Evolutionary conservation across 2,113 vertebrate species (phyloP), one percentile per base, ranked within the genome.

Genomic region (Pantherophis guttatus): DNA sequence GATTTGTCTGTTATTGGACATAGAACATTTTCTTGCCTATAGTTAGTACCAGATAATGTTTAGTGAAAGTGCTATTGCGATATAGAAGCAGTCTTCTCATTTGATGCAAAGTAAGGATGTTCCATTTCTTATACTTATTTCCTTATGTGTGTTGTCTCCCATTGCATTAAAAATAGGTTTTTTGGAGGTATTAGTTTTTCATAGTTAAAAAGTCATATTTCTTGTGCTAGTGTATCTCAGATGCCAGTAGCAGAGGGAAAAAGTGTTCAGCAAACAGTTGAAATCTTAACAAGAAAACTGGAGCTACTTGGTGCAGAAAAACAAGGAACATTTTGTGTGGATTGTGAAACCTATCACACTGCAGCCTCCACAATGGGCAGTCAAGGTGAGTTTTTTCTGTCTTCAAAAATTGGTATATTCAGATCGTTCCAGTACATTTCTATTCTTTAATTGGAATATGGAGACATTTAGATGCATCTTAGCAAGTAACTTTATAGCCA

Each of bases 301-400:
- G 99, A 99, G 95, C 97, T 98, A 95, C 98, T 99, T 52, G 98
- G 99, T 5, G 99, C 99, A 5, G 98, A 99, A 94, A 99, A 99
- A 93, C 99, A 99, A 94, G 99, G 99, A 1, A 99, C 98, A 0
- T 99, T 99, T 97, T 98, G 98, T 93, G 99, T 99, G 50, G 99
- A 99, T 96, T 99, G 99, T 95, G 99, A 99, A 97, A 99, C 99
- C 0, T 99, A 99, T 91, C 99, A 99, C 91, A 98, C 99, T 0
- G 98, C 98, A 6, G 98, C 98, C 50, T 98, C 98, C 81, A 97
- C 98, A 90, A 98, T 98, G 44, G 98, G 98, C 97, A 98, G 92
- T 1, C 97, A 97, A 96, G 97, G 95, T 97, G 57, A 93, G 95
- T 92, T 86, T 93, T 87, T 55, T 50, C 58, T 89, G 81, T 58